These are phyloP conservation scores for Scomber japonicus DNA, from an alignment of 2,113 vertebrate species.

Conservation along the genomic window DNA sequence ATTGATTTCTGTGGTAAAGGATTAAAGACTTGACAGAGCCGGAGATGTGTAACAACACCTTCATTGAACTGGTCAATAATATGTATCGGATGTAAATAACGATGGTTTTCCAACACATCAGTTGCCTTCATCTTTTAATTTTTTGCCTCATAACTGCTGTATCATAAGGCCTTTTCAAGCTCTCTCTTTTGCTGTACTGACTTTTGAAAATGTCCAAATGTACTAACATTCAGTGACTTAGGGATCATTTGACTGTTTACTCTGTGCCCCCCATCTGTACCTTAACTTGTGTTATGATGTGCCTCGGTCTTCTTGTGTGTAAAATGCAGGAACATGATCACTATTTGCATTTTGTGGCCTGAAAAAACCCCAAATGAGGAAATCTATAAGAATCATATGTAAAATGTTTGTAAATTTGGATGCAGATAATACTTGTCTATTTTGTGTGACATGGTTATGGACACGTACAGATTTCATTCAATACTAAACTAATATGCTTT, in stretches of 20 bases:
- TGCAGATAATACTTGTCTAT: conserved; percentile 21
- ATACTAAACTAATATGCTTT: not conserved
- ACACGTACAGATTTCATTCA: conserved; percentile 13
- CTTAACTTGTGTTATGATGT: conserved; percentile 41
- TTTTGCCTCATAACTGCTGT: conserved; percentile 55
- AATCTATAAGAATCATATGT: conserved; percentile 6
- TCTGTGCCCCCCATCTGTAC: conserved; percentile 9
- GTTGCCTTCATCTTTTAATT: conserved; percentile 50
- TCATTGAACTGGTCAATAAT: not conserved
- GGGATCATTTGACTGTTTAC: not conserved
- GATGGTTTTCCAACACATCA: conserved; percentile 13
- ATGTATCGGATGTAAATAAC: conserved; percentile 24
- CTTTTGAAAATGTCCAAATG: conserved; percentile 29
- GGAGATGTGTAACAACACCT: not conserved
- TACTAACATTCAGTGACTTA: conserved; percentile 23
- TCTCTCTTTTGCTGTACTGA: conserved; percentile 29
- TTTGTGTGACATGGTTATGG: conserved; percentile 19
- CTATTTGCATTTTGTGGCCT: conserved; percentile 28
- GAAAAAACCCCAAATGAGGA: conserved; percentile 9
- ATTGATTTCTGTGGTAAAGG: not conserved
- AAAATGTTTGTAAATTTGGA: not conserved
- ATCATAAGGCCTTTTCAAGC: conserved; percentile 26
- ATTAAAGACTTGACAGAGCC: not conserved
- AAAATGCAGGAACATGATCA: conserved; percentile 7
- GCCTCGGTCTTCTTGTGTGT: conserved; percentile 47